phyloP scores from a whole-genome alignment of 2,113 vertebrate genomes.

The Colistium nudipinnis region DNA sequence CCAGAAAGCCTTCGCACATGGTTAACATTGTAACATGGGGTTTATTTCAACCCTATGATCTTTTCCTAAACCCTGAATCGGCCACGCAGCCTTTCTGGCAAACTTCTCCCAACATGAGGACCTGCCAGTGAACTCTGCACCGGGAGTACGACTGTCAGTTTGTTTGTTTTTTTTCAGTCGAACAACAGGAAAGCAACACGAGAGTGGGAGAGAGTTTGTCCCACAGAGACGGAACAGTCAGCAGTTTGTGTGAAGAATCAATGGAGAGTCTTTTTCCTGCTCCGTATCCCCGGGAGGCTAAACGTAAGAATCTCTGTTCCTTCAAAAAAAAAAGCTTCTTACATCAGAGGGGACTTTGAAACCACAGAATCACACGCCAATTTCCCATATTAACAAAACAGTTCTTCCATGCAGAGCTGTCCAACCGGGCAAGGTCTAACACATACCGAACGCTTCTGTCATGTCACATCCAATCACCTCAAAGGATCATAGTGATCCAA shows the following conservation, averaged over 20 bases:
- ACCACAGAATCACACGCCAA: neutral
- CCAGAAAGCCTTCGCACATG: neutral
- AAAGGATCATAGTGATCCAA: too few relatives aligned
- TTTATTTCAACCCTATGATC: neutral
- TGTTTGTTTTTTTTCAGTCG: slow-evolving; percentile 55
- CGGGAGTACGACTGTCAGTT: slow-evolving; percentile 43
- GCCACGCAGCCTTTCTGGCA: neutral
- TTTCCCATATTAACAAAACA: neutral
- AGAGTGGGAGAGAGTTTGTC: slow-evolving; percentile 39
- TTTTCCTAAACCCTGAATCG: neutral
- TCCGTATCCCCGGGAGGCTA: neutral
- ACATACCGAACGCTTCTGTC: neutral
- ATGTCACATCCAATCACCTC: neutral
- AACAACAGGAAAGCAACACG: slow-evolving; percentile 61
- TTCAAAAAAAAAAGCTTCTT: neutral
- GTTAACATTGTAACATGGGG: neutral
- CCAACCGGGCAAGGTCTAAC: neutral
- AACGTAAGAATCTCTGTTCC: neutral
- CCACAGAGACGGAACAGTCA: slow-evolving; percentile 56
- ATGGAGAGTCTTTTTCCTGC: slow-evolving; percentile 35
- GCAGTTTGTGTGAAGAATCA: slow-evolving; percentile 63
- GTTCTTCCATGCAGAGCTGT: neutral
- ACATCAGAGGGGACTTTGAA: slow-evolving; percentile 11
- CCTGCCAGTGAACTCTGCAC: slow-evolving; percentile 36
- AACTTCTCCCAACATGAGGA: slow-evolving; percentile 7